Conservation (phyloP, 2,113 vertebrate species). For the Alouatta palliata region DNA sequence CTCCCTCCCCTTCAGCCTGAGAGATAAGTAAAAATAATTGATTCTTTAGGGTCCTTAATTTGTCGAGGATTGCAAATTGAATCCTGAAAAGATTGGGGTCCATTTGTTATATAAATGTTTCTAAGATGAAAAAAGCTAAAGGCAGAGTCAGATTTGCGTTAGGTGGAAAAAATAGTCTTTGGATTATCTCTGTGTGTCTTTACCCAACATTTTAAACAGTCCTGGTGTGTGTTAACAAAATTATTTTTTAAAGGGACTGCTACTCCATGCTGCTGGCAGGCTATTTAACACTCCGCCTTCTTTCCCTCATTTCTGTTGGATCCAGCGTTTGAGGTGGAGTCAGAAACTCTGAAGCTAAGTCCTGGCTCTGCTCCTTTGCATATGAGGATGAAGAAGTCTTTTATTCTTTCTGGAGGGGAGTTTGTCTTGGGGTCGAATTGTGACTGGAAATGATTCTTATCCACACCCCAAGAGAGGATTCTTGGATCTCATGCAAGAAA, state of each 20-base stretch:
- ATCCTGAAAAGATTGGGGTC: conserved; percentile 66
- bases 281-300: background rate
- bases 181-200: background rate
- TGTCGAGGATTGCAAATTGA: conserved; percentile 59
- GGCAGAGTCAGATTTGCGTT: conserved; percentile 35
- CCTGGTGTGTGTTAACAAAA: background rate
- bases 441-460: no score
- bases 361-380: background rate
- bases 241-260: no score
- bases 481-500: no score
- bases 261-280: background rate
- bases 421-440: background rate
- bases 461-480: no score
- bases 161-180: background rate
- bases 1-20: conserved; percentile 2
- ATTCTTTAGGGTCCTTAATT: conserved; percentile 74
- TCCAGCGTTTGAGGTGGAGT: background rate
- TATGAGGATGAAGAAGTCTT: background rate
- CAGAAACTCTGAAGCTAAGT: background rate
- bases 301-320: background rate
- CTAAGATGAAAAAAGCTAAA: conserved; percentile 40
- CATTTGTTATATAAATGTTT: conserved; percentile 74
- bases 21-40: conserved; percentile 71
- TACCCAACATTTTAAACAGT: background rate
- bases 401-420: background rate